Base-by-base conservation (phyloP, 2,888 invertebrate genomes). In the Stenodema calcarata region DNA sequence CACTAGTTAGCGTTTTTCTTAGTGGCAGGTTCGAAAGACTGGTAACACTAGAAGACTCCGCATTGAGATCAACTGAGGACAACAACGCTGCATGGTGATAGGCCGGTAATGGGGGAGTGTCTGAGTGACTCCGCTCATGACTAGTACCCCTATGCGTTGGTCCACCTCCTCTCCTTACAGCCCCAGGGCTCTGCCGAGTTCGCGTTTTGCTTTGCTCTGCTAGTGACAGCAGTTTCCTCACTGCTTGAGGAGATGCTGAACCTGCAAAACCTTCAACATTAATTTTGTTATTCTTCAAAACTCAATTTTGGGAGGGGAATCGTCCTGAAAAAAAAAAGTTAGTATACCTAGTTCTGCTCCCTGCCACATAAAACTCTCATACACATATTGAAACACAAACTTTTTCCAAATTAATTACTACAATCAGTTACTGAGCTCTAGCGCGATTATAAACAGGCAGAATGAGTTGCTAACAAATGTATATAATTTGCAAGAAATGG, bases 211-310 rank as follows among this genome's bases (percentile, higher is more conserved):
- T 95, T 16, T 95, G 95, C 91, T 97, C 97, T 14, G 97, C 96
- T 42, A 99, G 93, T 9, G 98, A 95, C 89, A 99, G 92, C 91
- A 99, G 94, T 91, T 99, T 99, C 90, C 98, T 94, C 23, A 99
- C 98, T 11, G 99, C 98, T 92, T 99, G 98, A 27, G 99, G 99
- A 16, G 98, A 98, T 62, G 98, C 98, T 62, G 98, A 95, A 89
- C 98, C 95, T 93, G 50, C 41, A 86, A 86, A 76, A 76, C 76
- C 76, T 86, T 78, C 47, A 73, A 82, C 35, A 41, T 82, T 82
- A 82, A 82, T 82, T 69, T 69, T 62, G 35, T 87, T 78, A 86
- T 76, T 83, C 79, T 18, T 79, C 82, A 41, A 82, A 50, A 50
- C n/a, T 50, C 50, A n/a, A 4, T 54, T 80, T 28, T 30, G 23